A percentile compares a stretch with the other conserved stretches of the same genome.
Evolutionary conservation across 2,113 vertebrate species (phyloP).

Genomic region (Eublepharis macularius): DNA sequence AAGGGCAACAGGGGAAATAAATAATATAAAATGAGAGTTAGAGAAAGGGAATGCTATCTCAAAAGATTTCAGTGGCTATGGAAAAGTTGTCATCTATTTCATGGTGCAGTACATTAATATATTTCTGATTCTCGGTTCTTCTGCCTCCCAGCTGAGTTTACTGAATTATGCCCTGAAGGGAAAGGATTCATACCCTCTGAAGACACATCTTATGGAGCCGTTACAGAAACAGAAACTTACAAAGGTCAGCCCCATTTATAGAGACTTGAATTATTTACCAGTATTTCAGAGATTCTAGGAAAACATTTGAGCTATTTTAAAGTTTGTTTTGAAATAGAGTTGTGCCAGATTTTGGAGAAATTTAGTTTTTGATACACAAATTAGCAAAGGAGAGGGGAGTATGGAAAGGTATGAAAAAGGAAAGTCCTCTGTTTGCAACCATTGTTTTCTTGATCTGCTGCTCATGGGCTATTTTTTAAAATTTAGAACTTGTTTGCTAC

Average conservation of each 20-base stretch:
- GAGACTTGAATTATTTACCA: conserved; percentile 24
- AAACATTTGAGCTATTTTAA: not conserved
- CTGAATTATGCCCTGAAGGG: conserved; percentile 91
- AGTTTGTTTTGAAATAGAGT: not conserved
- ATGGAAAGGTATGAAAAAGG: not conserved
- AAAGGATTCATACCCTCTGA: conserved; percentile 86
- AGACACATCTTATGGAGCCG: conserved; percentile 76
- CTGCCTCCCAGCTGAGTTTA: conserved; percentile 85
- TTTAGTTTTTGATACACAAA: not conserved
- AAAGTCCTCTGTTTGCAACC: not conserved
- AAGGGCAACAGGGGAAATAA: not conserved
- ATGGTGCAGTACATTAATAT: not conserved
- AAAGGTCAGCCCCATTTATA: conserved; percentile 76
- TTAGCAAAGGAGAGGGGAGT: too few relatives aligned
- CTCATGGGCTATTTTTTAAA: too few relatives aligned
- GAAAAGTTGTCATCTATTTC: rapidly evolving
- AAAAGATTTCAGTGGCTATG: not conserved
- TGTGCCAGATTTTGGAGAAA: not conserved
- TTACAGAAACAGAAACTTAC: conserved; percentile 75
- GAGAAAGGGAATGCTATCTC: conserved; percentile 8
- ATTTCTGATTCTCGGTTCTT: conserved; percentile 24
- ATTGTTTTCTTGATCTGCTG: not conserved
- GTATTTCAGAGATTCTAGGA: not conserved
- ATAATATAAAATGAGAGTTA: not conserved
- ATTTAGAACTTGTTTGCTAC: not conserved